phyloP scores from a whole-genome alignment of 2,888 invertebrate species.

The Drosophila crucigera region DNA sequence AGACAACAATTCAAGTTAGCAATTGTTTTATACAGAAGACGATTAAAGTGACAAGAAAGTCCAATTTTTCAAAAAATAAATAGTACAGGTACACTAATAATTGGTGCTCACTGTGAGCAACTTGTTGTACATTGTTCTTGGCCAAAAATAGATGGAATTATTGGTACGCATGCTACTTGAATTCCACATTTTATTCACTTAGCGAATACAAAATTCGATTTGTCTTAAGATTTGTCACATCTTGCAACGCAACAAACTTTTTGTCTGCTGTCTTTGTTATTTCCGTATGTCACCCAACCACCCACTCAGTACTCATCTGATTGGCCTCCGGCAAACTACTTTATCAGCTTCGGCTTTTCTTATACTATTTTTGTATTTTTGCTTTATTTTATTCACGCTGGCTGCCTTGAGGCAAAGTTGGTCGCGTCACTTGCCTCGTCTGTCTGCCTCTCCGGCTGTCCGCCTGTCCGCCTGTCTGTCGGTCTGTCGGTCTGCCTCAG shows the following conservation, averaged over 20 bases:
- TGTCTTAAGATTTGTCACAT: slow-evolving; percentile 51
- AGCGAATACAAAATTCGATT: slow-evolving; percentile 68
- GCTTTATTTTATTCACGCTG: slow-evolving; percentile 63
- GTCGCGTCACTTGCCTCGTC: slow-evolving; percentile 66
- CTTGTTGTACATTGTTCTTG: no score
- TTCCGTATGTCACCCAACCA: background rate
- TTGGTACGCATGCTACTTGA: slow-evolving; percentile 27
- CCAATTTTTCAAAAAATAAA: rapidly evolving
- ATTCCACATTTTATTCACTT: slow-evolving; percentile 28
- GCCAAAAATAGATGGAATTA: background rate
- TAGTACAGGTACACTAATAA: background rate
- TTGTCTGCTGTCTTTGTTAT: background rate
- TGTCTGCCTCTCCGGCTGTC: slow-evolving; percentile 16
- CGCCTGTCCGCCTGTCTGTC: slow-evolving; percentile 28
- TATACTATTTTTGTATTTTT: slow-evolving; percentile 29
- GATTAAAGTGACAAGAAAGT: background rate
- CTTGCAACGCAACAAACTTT: slow-evolving; percentile 5
- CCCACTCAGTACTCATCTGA: slow-evolving; percentile 24
- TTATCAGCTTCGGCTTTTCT: slow-evolving; percentile 64
- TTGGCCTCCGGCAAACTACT: slow-evolving; percentile 68
- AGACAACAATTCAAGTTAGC: background rate
- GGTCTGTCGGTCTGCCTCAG: slow-evolving; percentile 20
- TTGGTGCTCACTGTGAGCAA: background rate
- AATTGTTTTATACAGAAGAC: background rate
- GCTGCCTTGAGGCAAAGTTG: slow-evolving; percentile 77